Evolutionary conservation across 2,888 invertebrate species (phyloP).

Genomic region (Drosophila lutescens): DNA sequence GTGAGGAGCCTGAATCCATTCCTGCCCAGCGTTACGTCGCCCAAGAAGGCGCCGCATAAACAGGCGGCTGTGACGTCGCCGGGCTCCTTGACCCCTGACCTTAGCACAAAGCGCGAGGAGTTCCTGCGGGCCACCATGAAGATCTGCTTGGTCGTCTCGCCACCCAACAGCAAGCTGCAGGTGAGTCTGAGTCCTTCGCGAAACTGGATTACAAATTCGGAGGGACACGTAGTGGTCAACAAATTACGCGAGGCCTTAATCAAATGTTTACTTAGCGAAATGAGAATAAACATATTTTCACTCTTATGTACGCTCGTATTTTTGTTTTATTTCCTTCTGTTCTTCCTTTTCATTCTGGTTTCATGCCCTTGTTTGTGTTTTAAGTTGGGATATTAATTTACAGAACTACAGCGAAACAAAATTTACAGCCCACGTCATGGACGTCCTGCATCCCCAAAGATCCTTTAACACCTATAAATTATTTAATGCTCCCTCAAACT

Average conservation of each 20-base stretch:
- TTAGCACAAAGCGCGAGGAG: slow-evolving; percentile 87
- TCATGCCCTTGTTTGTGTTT: slow-evolving; percentile 20
- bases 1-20: slow-evolving; percentile 83
- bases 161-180: slow-evolving; percentile 85
- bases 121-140: slow-evolving; percentile 90
- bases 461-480: slow-evolving; percentile 13
- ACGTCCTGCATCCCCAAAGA: slow-evolving; percentile 6
- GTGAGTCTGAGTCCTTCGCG: slow-evolving; percentile 65
- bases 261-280: slow-evolving; percentile 56
- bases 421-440: slow-evolving; percentile 21
- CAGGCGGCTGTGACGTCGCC: slow-evolving; percentile 55
- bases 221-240: slow-evolving; percentile 20
- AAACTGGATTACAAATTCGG: background rate
- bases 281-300: slow-evolving; percentile 57
- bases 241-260: slow-evolving; percentile 38
- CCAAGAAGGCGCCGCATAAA: slow-evolving; percentile 67
- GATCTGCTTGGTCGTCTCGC: slow-evolving; percentile 90
- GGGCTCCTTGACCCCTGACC: slow-evolving; percentile 67
- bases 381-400: slow-evolving; percentile 40
- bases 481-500: background rate
- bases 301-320: slow-evolving; percentile 39
- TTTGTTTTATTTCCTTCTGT: slow-evolving; percentile 38
- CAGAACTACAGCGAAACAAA: slow-evolving; percentile 6
- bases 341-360: background rate
- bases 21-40: slow-evolving; percentile 63